Evolutionary conservation across 2,888 invertebrate species (phyloP).

Genomic region (Colostygia pectinataria): DNA sequence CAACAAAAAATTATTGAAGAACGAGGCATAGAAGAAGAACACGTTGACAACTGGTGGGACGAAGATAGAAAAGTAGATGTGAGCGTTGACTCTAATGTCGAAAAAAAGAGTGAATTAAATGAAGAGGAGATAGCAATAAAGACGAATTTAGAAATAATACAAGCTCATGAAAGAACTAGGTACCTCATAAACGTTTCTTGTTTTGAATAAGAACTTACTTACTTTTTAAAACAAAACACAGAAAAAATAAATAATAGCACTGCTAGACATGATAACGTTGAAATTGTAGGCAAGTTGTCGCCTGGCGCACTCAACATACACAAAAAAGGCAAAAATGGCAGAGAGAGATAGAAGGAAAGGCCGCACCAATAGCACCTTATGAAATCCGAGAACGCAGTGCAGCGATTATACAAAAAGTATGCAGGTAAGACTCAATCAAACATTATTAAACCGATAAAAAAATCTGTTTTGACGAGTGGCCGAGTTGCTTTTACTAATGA

Average conservation of each 20-base stretch:
- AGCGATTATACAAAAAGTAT: constrained; percentile 52
- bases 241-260: neutral
- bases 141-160: constrained; percentile 49
- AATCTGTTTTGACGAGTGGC: neutral
- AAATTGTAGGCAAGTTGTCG: constrained; percentile 49
- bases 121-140: constrained; percentile 47
- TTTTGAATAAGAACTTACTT: neutral
- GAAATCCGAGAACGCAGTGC: constrained; percentile 53
- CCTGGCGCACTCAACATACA: constrained; percentile 29
- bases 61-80: constrained; percentile 26
- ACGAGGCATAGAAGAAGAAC: constrained; percentile 9
- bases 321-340: constrained; percentile 53
- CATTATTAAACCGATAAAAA: neutral
- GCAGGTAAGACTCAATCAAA: constrained; percentile 46
- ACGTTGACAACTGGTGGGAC: constrained; percentile 48
- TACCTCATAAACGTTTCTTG: too few species aligned
- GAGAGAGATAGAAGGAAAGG: constrained; percentile 52
- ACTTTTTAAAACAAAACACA: too few species aligned
- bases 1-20: constrained; percentile 15
- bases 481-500: neutral
- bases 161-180: constrained; percentile 65
- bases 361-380: constrained; percentile 44
- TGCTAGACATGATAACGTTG: too few species aligned
- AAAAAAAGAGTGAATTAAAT: constrained; percentile 42
- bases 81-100: constrained; percentile 8